Conservation (phyloP, 2,888 invertebrate genomes). For the Meganola albula region DNA sequence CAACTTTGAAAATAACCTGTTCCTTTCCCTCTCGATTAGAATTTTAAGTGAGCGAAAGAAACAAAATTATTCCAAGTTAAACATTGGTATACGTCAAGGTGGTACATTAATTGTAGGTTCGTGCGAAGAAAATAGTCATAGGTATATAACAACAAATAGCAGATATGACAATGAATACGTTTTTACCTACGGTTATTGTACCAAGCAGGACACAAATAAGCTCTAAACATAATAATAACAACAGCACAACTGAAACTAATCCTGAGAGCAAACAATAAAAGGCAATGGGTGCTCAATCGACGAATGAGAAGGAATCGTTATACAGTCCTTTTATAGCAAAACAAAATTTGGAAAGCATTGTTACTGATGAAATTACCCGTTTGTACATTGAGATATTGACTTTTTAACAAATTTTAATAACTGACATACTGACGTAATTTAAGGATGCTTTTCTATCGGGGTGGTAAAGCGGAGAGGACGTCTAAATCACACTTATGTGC, state of each 20-base stretch:
- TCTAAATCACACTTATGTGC: too few species aligned
- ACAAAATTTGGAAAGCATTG: slow-evolving; percentile 38
- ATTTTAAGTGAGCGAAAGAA: too few species aligned
- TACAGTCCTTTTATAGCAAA: slow-evolving; percentile 45
- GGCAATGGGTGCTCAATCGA: slow-evolving; percentile 68
- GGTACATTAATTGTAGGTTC: too few species aligned
- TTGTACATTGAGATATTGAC: not conserved
- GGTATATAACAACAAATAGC: slow-evolving; percentile 13
- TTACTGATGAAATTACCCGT: slow-evolving; percentile 12
- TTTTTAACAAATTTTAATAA: too few species aligned
- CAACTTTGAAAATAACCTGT: too few species aligned
- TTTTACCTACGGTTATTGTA: slow-evolving; percentile 19
- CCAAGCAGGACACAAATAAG: slow-evolving; percentile 25
- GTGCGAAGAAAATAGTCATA: slow-evolving; percentile 17
- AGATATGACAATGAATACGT: slow-evolving; percentile 22
- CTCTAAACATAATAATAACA: slow-evolving; percentile 15
- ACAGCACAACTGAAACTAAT: slow-evolving; percentile 30
- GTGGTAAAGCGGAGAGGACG: too few species aligned
- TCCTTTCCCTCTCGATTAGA: too few species aligned
- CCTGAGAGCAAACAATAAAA: slow-evolving; percentile 51
- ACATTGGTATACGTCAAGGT: too few species aligned
- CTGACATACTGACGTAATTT: too few species aligned
- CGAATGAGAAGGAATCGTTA: slow-evolving; percentile 62
- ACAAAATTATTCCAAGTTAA: too few species aligned
- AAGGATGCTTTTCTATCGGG: too few species aligned